Base-by-base conservation (phyloP, 2,888 invertebrate genomes). In the Anthrax anthrax region DNA sequence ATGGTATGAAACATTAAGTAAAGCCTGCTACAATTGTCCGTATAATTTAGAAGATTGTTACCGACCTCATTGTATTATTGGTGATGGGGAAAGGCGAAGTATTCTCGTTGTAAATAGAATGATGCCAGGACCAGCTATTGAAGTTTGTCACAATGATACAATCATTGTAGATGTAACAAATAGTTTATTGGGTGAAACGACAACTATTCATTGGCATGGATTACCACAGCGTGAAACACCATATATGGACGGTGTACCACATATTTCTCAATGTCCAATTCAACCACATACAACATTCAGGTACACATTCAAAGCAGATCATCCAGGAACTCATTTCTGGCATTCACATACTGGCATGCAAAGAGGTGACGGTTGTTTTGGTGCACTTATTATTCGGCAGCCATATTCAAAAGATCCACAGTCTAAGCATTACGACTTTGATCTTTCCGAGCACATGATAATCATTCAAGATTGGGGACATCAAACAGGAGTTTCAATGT, bases 121-220 rank as follows among this genome's bases (percentile, higher is more conserved):
- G 70, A 76, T 92, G 74, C 91, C 92, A 0, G 91, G 91, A 38
- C 91, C 91, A 1, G 65, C 80, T 1, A 78, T 92, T 44, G 84
- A 90, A 75, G 89, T 91, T 1, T 92, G 92, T 61, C 73, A 82
- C 56, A 82, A 85, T n/a, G 92, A 94, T 60, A 74, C 77, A 27
- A 71, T 92, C 4, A 75, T 85, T 23, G 88, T 90, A 0, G 87
- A 90, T 58, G 83, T 91, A 9, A 76, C 78, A 52, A 94, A 94
- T 60, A 73, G 76, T 49, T 62, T 92, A 63, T 73, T 80, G 59
- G 81, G 83, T 0, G 88, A 89, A 60, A 82, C 81, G 18, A 88
- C 89, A 0, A 81, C 84, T 0, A 79, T 94, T 18, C 94, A 94
- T 60, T 94, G 91, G 91, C 94, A 94, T 59, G 92, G 94, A 0